Percentiles rank a stretch among this genome's conserved stretches.
These are phyloP conservation scores for Pterocles gutturalis DNA, from an alignment of 2,113 vertebrate species.

Conservation along the genomic window DNA sequence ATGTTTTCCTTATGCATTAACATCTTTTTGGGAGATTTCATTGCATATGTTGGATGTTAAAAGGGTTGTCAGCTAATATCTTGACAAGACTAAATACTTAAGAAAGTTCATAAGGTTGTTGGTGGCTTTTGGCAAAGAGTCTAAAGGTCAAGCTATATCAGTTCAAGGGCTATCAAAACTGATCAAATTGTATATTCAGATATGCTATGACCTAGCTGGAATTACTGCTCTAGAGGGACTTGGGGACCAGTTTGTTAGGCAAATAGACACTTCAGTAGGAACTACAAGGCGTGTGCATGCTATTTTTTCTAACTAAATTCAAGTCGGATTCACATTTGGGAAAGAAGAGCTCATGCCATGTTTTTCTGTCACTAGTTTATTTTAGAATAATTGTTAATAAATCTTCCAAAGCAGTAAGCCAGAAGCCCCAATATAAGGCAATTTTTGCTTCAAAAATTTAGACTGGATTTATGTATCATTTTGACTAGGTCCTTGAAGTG, in stretches of 20 bases:
- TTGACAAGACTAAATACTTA: constrained; percentile 61
- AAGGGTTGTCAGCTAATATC: constrained; percentile 52
- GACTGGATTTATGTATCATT: not conserved
- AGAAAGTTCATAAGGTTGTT: constrained; percentile 73
- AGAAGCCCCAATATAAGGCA: not conserved
- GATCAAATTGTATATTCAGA: constrained; percentile 72
- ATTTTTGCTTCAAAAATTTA: not conserved
- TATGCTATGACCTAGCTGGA: constrained; percentile 74
- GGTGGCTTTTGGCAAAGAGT: constrained; percentile 71
- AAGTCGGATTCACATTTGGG: not conserved
- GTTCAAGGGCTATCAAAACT: constrained; percentile 71
- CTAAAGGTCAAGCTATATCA: constrained; percentile 73
- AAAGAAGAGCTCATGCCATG: not conserved
- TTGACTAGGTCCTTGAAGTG: not conserved
- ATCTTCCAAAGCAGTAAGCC: not conserved
- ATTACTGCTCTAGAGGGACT: not conserved
- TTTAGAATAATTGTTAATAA: not conserved
- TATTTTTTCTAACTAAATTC: not conserved
- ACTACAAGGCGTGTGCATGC: not conserved
- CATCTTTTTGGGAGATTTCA: constrained; percentile 1
- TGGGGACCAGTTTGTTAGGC: not conserved
- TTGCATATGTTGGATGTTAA: constrained; percentile 39
- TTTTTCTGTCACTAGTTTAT: not conserved
- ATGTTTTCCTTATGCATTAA: constrained; percentile 30
- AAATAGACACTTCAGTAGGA: not conserved